Evolutionary conservation across 2,113 vertebrate species (phyloP).

Genomic region (Mus musculus): DNA sequence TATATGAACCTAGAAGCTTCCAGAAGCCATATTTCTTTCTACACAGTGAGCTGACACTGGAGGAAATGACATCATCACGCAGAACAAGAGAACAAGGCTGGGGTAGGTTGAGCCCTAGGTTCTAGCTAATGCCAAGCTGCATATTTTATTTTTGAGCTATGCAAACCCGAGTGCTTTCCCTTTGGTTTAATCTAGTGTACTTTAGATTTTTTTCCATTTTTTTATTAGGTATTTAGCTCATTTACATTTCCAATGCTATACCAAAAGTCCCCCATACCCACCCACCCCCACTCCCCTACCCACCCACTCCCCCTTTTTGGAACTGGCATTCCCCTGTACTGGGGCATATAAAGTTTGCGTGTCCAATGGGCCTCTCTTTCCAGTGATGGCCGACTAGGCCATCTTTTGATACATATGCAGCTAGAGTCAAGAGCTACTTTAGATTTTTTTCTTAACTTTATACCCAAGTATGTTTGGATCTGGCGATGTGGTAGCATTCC

Average conservation of each 20-base stretch:
- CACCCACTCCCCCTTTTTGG: no score
- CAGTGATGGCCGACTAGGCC: no score
- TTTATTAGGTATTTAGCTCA: no score
- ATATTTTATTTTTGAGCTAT: background rate
- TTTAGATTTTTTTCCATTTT: background rate
- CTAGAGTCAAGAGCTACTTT: no score
- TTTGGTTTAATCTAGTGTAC: background rate
- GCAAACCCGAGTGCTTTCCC: background rate
- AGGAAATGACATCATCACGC: background rate
- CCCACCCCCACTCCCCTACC: no score
- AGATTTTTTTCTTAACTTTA: background rate
- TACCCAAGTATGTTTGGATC: background rate
- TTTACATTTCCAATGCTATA: no score
- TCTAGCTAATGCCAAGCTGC: background rate
- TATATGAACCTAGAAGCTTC: background rate
- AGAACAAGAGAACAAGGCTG: background rate
- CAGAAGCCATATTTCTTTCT: background rate
- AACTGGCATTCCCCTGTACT: no score
- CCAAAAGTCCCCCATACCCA: no score
- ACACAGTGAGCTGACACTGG: background rate
- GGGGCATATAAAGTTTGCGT: no score
- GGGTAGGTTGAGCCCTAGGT: background rate
- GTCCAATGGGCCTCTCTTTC: no score
- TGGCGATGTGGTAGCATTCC: background rate
- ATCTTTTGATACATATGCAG: no score